Evolutionary conservation across 2,113 vertebrate species (phyloP).

Genomic region (Lepisosteus osseus): DNA sequence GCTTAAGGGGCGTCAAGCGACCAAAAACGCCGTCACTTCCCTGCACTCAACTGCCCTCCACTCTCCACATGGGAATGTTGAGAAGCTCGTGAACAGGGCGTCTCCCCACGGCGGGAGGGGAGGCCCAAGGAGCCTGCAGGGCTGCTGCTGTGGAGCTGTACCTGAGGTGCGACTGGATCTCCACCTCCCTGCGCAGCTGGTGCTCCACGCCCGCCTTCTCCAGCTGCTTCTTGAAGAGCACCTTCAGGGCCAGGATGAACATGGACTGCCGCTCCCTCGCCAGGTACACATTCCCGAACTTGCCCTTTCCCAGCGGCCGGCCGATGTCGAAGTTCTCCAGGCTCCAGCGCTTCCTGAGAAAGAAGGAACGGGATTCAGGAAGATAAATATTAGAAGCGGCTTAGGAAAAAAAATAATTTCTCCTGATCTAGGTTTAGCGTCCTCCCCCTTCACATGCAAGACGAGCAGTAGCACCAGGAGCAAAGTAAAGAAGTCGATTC

Average conservation of each 20-base stretch:
- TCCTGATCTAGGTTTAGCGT: no score
- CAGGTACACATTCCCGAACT: constrained; percentile 96
- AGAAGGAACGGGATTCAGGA: background rate
- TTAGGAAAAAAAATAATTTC: background rate
- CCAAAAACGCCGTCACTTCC: no score
- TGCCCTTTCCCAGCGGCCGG: constrained; percentile 89
- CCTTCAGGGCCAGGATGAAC: constrained; percentile 93
- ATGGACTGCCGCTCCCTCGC: constrained; percentile 87
- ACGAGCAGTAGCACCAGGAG: no score
- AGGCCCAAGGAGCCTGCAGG: background rate
- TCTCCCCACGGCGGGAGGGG: no score
- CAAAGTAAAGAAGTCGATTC: no score
- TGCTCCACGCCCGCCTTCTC: constrained; percentile 94
- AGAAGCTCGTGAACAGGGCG: no score
- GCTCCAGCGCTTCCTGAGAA: constrained; percentile 79
- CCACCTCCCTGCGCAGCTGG: constrained; percentile 89
- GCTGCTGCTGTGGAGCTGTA: constrained; percentile 35
- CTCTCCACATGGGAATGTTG: no score
- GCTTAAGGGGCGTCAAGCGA: no score
- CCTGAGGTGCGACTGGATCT: constrained; percentile 97
- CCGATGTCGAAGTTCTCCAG: constrained; percentile 95
- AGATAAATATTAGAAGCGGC: background rate
- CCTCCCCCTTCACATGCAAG: no score
- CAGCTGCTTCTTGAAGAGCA: constrained; percentile 90
- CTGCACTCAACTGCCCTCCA: no score